Percentiles rank a stretch among this genome's conserved stretches.
These are phyloP conservation scores for Liparis tanakae DNA, from an alignment of 2,797 vertebrate genomes.

Conservation along the genomic window DNA sequence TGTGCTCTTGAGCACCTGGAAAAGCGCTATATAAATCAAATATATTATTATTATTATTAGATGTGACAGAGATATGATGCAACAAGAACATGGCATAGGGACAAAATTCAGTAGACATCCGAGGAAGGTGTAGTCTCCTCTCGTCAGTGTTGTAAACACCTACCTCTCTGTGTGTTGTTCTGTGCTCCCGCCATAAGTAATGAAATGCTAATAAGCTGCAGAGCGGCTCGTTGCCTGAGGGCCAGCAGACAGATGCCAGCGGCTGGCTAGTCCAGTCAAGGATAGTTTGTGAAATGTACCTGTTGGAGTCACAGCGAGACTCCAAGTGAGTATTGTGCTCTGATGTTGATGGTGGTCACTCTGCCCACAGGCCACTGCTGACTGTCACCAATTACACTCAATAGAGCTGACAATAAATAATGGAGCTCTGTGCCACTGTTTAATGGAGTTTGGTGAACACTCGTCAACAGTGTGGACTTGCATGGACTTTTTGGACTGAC, in stretches of 20 bases:
- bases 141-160: background rate
- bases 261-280: constrained; percentile 7
- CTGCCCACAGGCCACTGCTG: constrained; percentile 21
- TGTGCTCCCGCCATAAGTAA: background rate
- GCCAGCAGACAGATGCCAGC: constrained; percentile 29
- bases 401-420: constrained; percentile 36
- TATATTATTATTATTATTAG: too few species aligned
- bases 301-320: constrained; percentile 17
- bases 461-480: constrained; percentile 1
- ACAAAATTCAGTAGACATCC: background rate
- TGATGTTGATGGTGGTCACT: constrained; percentile 34
- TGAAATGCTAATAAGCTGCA: constrained; percentile 45
- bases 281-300: constrained; percentile 16
- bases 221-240: constrained; percentile 38
- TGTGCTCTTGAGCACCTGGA: too few species aligned
- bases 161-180: background rate
- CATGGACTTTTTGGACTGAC: background rate
- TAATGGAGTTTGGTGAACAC: constrained; percentile 20
- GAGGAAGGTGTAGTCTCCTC: background rate
- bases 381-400: constrained; percentile 53
- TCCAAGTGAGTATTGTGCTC: constrained; percentile 15
- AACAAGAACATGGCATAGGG: background rate
- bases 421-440: constrained; percentile 16
- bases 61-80: background rate
- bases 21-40: too few species aligned